A percentile compares a stretch with the other conserved stretches of the same genome.
Evolutionary conservation across 2,888 invertebrate genomes (phyloP).

Genomic region (Linnaemya vulpina): DNA sequence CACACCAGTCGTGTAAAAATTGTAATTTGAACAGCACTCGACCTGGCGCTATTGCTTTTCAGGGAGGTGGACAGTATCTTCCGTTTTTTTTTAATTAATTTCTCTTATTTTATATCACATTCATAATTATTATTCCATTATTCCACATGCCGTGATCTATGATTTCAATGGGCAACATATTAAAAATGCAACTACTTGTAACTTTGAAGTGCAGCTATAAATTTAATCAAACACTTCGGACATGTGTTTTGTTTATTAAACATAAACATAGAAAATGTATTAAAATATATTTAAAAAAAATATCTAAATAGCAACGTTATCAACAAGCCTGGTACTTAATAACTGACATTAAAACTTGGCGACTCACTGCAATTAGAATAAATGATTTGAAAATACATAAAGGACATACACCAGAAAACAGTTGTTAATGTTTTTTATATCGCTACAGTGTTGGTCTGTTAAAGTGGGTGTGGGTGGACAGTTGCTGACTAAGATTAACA

Average conservation of each 20-base stretch:
- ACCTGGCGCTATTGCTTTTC: too few species aligned
- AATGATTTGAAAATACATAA: not conserved
- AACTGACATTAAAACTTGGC: slow-evolving; percentile 24
- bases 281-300: not conserved
- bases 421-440: not conserved
- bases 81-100: too few species aligned
- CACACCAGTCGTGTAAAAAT: too few species aligned
- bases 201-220: not conserved
- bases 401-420: not conserved
- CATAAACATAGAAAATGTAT: not conserved
- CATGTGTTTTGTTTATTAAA: too few species aligned
- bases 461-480: not conserved
- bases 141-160: too few species aligned
- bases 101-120: not conserved
- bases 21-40: too few species aligned
- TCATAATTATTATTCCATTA: too few species aligned
- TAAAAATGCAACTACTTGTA: not conserved
- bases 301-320: slow-evolving; percentile 12
- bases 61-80: too few species aligned
- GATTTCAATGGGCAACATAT: not conserved
- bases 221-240: too few species aligned
- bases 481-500: not conserved
- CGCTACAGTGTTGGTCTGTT: not conserved
- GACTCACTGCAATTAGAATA: slow-evolving; percentile 21
- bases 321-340: slow-evolving; percentile 29